Base-by-base conservation (phyloP, 1,140 invertebrate species). In the Diuraphis noxia region DNA sequence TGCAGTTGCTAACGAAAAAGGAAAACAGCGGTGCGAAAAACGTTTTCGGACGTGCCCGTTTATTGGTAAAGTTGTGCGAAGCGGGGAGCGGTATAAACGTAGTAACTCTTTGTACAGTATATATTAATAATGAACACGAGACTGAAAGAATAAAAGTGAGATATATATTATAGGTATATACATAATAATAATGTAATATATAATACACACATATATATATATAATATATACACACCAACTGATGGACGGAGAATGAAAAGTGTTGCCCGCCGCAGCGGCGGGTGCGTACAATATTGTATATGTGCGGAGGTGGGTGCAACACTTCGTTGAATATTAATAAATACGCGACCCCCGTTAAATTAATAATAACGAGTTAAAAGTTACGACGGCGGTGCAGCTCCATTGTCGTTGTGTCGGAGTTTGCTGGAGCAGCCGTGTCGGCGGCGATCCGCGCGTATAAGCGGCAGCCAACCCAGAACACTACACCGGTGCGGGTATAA, bases 341-440 rank as follows among this genome's bases (percentile, higher is more conserved):
- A 90, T 72, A 72, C 63, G 38, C 63, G 72, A n/a, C 63, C 41
- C 30, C 88, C 56, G 88, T 79, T 90, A 79, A 81, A 90, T 90
- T 90, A 90, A 79, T 90, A 90, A 90, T 81, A 81, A 90, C 88
- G 88, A 90, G 88, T 90, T 81, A 90, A 90, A 90, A 90, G 88
- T 90, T 72, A 90, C 88, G 72, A 23, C 79, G 84, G 82, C 41
- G 40, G 82, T 36, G 41, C 9, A 43, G 21, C 86, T 63, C 49
- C 43, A 56, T 56, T 56, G 49, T 86, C n/a, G 43, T 86, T n/a
- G 23, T 72, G 30, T 17, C 13, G 23, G 52, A 87, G 87, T 88
- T 88, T 88, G 87, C n/a, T 30, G 38, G 8, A n/a, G 56, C 56
- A 72, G 56, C 34, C 56, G 56, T 10, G 87, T 23, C 52, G 49